A percentile compares a stretch with the other conserved stretches of the same genome.
Conservation (phyloP, 1,140 invertebrate species). For the Manduca sexta region DNA sequence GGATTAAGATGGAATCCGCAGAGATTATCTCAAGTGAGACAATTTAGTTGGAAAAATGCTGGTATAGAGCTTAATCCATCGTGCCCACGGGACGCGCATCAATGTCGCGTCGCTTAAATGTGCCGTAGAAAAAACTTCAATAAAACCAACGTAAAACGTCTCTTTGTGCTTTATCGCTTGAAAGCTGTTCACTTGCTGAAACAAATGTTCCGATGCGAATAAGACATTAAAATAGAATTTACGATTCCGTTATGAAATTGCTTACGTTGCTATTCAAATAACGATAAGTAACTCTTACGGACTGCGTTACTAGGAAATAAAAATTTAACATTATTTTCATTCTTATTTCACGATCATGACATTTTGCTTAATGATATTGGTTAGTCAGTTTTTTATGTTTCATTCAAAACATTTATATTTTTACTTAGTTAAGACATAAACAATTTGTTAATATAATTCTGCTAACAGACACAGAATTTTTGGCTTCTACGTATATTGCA, state of each 20-base stretch:
- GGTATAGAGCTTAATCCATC: constrained; percentile 7
- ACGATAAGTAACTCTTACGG: background rate
- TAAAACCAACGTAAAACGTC: constrained; percentile 36
- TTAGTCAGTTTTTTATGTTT: too few species aligned
- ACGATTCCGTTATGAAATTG: constrained; percentile 18
- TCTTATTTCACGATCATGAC: too few species aligned
- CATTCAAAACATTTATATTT: too few species aligned
- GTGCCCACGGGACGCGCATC: constrained; percentile 9
- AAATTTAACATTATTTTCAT: too few species aligned
- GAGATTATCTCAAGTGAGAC: constrained; percentile 1
- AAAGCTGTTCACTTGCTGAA: constrained; percentile 29
- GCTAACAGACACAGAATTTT: too few species aligned
- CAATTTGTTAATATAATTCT: too few species aligned
- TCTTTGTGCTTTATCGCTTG: constrained; percentile 37
- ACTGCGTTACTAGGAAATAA: too few species aligned
- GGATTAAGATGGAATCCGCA: constrained; percentile 2
- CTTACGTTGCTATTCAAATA: background rate
- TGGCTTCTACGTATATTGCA: too few species aligned
- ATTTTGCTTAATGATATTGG: too few species aligned
- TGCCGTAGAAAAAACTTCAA: constrained; percentile 39
- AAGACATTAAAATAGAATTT: constrained; percentile 26
- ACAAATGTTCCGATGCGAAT: constrained; percentile 19
- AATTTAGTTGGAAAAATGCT: constrained; percentile 1
- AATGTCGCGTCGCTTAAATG: constrained; percentile 36
- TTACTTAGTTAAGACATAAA: too few species aligned